Evolutionary conservation across 2,888 invertebrate genomes (phyloP).

Genomic region (Anodontia alba): DNA sequence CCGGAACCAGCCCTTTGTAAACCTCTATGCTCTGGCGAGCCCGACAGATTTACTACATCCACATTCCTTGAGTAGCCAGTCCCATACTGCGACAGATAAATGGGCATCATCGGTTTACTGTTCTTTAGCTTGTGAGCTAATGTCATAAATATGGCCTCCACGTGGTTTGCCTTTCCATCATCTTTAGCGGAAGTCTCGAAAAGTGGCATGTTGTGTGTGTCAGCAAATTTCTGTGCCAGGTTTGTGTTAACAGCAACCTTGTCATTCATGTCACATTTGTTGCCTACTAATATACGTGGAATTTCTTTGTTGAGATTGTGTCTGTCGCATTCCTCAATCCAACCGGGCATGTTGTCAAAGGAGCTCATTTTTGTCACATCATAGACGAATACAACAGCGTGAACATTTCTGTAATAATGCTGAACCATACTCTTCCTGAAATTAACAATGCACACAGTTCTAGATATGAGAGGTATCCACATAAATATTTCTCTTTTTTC

Average conservation of each 20-base stretch:
- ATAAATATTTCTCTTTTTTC: no score
- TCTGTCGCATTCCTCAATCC: conserved; percentile 91
- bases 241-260: conserved; percentile 89
- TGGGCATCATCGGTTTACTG: conserved; percentile 87
- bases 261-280: conserved; percentile 90
- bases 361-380: conserved; percentile 90
- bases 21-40: conserved; percentile 69
- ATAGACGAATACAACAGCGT: conserved; percentile 94
- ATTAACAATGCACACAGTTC: no score
- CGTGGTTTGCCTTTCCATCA: conserved; percentile 90
- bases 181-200: conserved; percentile 93
- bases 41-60: conserved; percentile 69
- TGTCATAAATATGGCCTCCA: conserved; percentile 93
- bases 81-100: conserved; percentile 64
- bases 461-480: no score
- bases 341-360: conserved; percentile 89
- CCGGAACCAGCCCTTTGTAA: conserved; percentile 66
- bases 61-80: conserved; percentile 59
- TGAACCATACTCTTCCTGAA: conserved; percentile 93
- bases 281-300: conserved; percentile 91
- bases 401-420: conserved; percentile 93
- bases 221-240: conserved; percentile 88
- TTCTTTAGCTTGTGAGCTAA: conserved; percentile 91
- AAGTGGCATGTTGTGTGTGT: conserved; percentile 88
- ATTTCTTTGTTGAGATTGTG: conserved; percentile 88